Evolutionary conservation across 2,888 invertebrate species (phyloP).

Genomic region (Hirtodrosophila cameraria): DNA sequence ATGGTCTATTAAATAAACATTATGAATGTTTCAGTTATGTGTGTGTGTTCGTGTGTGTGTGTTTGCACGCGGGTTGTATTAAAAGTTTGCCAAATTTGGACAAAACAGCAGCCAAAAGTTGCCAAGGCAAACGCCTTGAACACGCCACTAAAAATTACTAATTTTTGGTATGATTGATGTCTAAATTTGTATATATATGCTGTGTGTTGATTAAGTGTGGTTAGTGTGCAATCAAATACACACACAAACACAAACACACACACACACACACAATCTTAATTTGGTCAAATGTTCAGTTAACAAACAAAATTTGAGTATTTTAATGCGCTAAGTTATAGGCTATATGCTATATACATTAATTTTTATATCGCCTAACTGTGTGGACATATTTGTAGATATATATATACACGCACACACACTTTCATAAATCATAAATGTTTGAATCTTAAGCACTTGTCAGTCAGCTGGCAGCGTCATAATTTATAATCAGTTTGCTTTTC

Average conservation of each 20-base stretch:
- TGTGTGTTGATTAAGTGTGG: conserved; percentile 58
- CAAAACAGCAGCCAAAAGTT: conserved; percentile 15
- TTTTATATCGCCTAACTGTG: conserved; percentile 15
- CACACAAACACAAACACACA: conserved; percentile 14
- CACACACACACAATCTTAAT: neutral
- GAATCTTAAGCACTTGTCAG: conserved; percentile 74
- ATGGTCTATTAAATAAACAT: conserved; percentile 75
- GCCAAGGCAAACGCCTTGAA: conserved; percentile 69
- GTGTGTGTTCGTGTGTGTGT: conserved; percentile 17
- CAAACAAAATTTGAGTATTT: conserved; percentile 15
- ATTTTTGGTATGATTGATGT: conserved; percentile 67
- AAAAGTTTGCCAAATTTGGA: conserved; percentile 61
- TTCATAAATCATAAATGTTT: conserved; percentile 67
- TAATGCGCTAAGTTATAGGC: conserved; percentile 40
- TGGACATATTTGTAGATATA: conserved; percentile 30
- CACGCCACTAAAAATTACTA: conserved; percentile 59
- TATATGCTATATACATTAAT: conserved; percentile 21
- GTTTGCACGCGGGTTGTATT: conserved; percentile 56
- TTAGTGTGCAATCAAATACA: conserved; percentile 20
- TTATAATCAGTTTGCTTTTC: conserved; percentile 76
- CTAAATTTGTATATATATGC: conserved; percentile 22
- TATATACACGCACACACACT: conserved; percentile 25
- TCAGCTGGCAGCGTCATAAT: conserved; percentile 72
- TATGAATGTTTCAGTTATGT: conserved; percentile 61
- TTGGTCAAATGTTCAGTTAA: conserved; percentile 29